These are phyloP conservation scores for Leptinotarsa haldemani DNA, from an alignment of 2,888 invertebrate genomes.

Conservation along the genomic window DNA sequence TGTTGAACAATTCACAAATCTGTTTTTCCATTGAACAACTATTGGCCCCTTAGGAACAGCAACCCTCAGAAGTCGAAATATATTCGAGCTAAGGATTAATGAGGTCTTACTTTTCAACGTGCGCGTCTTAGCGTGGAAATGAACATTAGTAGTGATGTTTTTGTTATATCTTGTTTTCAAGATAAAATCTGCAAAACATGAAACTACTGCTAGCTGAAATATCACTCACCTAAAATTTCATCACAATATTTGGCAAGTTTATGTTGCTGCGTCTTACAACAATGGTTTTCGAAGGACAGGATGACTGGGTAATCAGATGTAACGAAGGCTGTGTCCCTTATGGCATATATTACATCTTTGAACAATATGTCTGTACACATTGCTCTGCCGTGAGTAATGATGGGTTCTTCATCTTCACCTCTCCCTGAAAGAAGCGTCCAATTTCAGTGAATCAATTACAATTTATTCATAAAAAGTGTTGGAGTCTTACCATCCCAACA, in stretches of 20 bases:
- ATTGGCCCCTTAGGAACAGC: too few relatives aligned
- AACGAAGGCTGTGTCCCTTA: slow-evolving; percentile 97
- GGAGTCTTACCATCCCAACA: slow-evolving; percentile 87
- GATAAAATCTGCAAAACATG: neutral
- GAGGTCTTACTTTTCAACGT: too few relatives aligned
- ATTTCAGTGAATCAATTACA: too few relatives aligned
- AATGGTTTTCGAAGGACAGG: slow-evolving; percentile 99
- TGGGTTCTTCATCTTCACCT: slow-evolving; percentile 98
- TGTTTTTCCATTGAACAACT: too few relatives aligned
- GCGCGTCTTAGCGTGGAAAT: too few relatives aligned
- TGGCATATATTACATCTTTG: slow-evolving; percentile 97
- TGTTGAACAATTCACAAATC: too few relatives aligned
- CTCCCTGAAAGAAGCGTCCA: slow-evolving; percentile 68
- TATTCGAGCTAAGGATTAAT: too few relatives aligned
- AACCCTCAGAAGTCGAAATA: too few relatives aligned
- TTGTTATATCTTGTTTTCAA: too few relatives aligned
- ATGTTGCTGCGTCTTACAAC: slow-evolving; percentile 96
- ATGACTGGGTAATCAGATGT: slow-evolving; percentile 98
- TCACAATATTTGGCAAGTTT: slow-evolving; percentile 99
- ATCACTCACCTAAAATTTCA: slow-evolving; percentile 83
- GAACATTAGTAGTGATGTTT: too few relatives aligned
- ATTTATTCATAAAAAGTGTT: neutral
- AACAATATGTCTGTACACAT: slow-evolving; percentile 99
- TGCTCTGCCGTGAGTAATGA: slow-evolving; percentile 99
- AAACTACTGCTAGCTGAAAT: neutral